A percentile compares a stretch with the other conserved stretches of the same genome.
Conservation (phyloP, 2,888 invertebrate species). For the Cerastis rubricosa region DNA sequence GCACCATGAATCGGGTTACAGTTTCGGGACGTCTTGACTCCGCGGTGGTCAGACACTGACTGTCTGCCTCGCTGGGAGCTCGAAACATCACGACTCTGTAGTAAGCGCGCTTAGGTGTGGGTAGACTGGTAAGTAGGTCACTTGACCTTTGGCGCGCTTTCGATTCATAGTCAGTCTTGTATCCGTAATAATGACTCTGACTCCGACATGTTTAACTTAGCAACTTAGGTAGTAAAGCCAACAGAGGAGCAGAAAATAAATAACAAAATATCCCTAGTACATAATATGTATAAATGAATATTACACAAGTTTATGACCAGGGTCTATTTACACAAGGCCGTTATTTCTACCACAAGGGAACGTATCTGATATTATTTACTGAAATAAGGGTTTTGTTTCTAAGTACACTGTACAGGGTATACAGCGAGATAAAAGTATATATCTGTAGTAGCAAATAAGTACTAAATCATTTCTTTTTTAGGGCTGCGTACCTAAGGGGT, state of each 20-base stretch:
- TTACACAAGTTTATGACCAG: constrained; percentile 46
- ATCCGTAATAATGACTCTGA: no score
- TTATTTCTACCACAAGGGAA: constrained; percentile 40
- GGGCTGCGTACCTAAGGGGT: no score
- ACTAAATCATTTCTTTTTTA: no score
- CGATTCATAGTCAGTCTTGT: no score
- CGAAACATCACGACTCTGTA: no score
- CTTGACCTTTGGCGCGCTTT: no score
- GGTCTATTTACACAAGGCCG: constrained; percentile 29
- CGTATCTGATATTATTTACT: constrained; percentile 32
- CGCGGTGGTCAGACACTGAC: no score
- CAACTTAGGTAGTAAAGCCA: constrained; percentile 6
- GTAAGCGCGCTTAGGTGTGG: no score
- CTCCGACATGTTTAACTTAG: constrained; percentile 33
- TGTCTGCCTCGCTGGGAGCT: no score
- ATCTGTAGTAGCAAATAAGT: background rate
- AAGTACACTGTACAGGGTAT: constrained; percentile 10
- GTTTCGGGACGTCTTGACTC: no score
- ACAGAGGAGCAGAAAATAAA: constrained; percentile 30
- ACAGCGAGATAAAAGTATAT: constrained; percentile 16
- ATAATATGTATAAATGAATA: constrained; percentile 48
- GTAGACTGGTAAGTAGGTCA: no score
- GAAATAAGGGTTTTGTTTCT: constrained; percentile 42
- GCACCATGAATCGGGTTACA: no score
- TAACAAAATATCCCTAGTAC: constrained; percentile 31